Conservation (phyloP, 2,797 vertebrate species). For the Clarias fuscus region DNA sequence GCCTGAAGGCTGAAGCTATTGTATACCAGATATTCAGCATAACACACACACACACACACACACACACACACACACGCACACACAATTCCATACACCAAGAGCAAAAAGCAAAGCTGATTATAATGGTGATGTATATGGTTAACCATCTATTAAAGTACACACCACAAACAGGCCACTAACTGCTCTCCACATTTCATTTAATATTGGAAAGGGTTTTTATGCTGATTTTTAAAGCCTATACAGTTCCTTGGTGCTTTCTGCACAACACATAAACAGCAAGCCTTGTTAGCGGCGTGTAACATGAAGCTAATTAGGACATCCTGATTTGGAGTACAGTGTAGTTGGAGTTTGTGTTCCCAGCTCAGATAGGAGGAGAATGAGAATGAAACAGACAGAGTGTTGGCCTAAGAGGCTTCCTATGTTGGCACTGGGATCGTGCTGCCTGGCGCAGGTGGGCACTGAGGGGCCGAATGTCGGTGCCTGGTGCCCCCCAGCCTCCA, state of each 20-base stretch:
- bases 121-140: conserved; percentile 53
- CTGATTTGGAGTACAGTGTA: conserved; percentile 12
- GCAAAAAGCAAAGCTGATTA: conserved; percentile 38
- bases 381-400: conserved; percentile 30
- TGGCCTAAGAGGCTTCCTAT: conserved; percentile 31
- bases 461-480: conserved; percentile 44
- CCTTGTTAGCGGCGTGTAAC: conserved; percentile 18
- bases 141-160: conserved; percentile 57
- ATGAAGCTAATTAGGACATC: conserved; percentile 26
- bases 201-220: conserved; percentile 5
- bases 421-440: conserved; percentile 25
- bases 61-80: background rate
- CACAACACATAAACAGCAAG: conserved; percentile 5
- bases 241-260: conserved; percentile 2
- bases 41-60: background rate
- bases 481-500: conserved; percentile 49
- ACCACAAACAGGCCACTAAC: conserved; percentile 53
- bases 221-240: conserved; percentile 11
- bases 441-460: conserved; percentile 38
- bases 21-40: conserved; percentile 36
- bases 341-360: conserved; percentile 22
- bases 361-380: conserved; percentile 17
- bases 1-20: conserved; percentile 38
- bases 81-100: background rate
- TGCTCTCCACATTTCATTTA: conserved; percentile 39